Evolutionary conservation across 1,140 invertebrate genomes (phyloP), one percentile per base, ranked within the genome.

Genomic region (Branchinecta lindahli): DNA sequence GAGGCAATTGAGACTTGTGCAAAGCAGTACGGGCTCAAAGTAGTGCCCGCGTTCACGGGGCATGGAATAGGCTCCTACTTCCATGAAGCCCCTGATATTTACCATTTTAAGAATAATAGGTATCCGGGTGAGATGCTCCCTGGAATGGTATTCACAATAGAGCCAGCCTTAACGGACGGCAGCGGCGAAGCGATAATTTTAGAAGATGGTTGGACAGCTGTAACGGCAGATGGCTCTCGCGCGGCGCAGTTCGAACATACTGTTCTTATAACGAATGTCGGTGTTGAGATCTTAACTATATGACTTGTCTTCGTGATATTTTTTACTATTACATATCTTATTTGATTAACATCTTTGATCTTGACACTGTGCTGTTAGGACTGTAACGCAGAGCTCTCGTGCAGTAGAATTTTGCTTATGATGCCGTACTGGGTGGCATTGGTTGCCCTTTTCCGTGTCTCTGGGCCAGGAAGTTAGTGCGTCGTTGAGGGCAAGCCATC

Each of bases 111-210:
- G 77, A 72, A 74, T 73, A 88, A 92, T 78, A 74, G 83, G 66
- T 83, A 83, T 74, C 80, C 84, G 9, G 89, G 86, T n/a, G 74
- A 80, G 45, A 96, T 96, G 93, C 74, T 83, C 73, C 76, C 87
- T 65, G 92, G 92, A 33, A 96, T 95, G 90, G 90, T 89, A 2
- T 96, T 97, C 77, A 96, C 94, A 0, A 90, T 97, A 66, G 94
- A 96, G 77, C 94, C 94, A n/a, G 86, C 90, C 15, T 75, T 96
- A 20, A 84, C 84, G 20, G 85, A 92, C 75, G 92, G 93, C 0
- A 78, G 75, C 3, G 78, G 82, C 10, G 80, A 87, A 21, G 82
- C 90, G 33, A 79, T 84, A 4, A 80, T 94, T 66, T 80, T 92
- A 44, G 84, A 90, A 61, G 93, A 96, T 80, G 86, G 87, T 0